Percentiles rank a stretch among this genome's conserved stretches.
phyloP scores from a whole-genome alignment of 2,888 invertebrate genomes.

The Parnassius apollo region DNA sequence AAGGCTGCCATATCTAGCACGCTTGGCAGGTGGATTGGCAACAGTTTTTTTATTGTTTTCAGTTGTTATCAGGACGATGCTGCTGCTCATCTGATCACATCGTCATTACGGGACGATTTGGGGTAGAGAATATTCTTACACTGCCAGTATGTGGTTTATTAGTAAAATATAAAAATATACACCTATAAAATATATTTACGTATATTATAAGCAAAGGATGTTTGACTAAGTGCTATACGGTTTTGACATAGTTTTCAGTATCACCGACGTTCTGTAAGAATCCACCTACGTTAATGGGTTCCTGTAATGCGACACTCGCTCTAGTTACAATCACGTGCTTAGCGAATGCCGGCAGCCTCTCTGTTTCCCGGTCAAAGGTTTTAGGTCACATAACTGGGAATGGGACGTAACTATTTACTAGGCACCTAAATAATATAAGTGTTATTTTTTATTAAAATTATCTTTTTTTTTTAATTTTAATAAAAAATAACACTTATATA shows the following conservation, averaged over 20 bases:
- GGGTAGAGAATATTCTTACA: no score
- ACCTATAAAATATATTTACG: no score
- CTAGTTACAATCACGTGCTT: conserved; percentile 10
- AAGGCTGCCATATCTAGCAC: no score
- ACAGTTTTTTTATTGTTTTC: no score
- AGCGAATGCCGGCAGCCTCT: conserved; percentile 5
- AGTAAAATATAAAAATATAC: no score
- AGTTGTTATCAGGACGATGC: no score
- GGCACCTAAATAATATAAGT: neutral
- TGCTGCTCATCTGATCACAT: no score
- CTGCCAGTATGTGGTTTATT: no score
- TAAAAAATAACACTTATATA: no score
- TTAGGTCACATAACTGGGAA: conserved; percentile 22
- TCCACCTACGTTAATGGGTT: conserved; percentile 22
- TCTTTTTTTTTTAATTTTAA: no score
- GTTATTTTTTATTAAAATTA: conserved; percentile 10
- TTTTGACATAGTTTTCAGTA: conserved; percentile 25
- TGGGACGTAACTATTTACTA: conserved; percentile 12
- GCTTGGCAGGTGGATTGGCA: no score
- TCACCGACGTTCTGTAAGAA: conserved; percentile 15
- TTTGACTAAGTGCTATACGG: conserved; percentile 1
- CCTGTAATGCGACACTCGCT: conserved; percentile 14
- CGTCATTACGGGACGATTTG: no score
- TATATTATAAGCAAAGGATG: neutral
- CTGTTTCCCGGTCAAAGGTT: conserved; percentile 24